Evolutionary conservation across 1,140 invertebrate species (phyloP).

Genomic region (Zaprionus gabonicus): DNA sequence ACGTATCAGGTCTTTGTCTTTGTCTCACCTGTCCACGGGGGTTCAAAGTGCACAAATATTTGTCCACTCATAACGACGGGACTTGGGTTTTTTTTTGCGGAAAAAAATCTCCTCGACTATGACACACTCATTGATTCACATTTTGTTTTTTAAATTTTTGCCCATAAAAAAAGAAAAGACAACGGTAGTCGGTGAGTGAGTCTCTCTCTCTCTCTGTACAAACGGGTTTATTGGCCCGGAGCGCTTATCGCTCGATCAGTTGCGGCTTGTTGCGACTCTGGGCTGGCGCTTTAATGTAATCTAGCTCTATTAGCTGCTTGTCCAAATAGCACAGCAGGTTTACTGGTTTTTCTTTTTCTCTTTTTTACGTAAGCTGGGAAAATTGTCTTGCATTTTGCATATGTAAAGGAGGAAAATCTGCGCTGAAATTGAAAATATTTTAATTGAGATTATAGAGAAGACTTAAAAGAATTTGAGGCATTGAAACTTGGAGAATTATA

Average conservation of each 20-base stretch:
- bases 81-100: constrained; percentile 25
- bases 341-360: neutral
- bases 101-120: neutral
- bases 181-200: constrained; percentile 34
- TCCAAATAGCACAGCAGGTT: constrained; percentile 67
- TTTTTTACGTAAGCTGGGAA: constrained; percentile 51
- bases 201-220: neutral
- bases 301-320: constrained; percentile 42
- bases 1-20: constrained; percentile 4
- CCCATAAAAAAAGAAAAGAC: neutral
- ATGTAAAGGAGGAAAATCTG: neutral
- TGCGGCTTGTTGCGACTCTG: constrained; percentile 31
- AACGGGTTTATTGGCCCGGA: constrained; percentile 44
- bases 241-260: constrained; percentile 25
- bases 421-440: neutral
- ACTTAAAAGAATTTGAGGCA: neutral
- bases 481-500: too few species aligned
- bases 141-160: constrained; percentile 13
- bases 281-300: constrained; percentile 45
- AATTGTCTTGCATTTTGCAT: constrained; percentile 19
- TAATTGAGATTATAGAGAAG: neutral
- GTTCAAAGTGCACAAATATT: constrained; percentile 71
- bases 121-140: constrained; percentile 27
- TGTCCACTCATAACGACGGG: constrained; percentile 54
- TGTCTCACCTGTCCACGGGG: neutral